These are phyloP conservation scores for Orestias chungarensis DNA, from an alignment of 2,797 vertebrate species.

Conservation along the genomic window DNA sequence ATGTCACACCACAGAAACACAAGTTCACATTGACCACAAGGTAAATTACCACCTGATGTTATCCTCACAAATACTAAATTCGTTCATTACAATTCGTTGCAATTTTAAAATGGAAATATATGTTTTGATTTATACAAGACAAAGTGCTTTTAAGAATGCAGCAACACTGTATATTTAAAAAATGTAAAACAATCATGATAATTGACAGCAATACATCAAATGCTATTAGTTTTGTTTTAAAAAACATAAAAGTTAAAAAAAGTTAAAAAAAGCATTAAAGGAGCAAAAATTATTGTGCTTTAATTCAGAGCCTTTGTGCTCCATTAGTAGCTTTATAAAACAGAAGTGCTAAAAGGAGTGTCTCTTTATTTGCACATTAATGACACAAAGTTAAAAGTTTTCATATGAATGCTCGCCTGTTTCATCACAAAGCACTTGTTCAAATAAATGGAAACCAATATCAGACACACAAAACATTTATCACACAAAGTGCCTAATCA, in stretches of 20 bases:
- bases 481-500: not conserved
- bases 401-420: not conserved
- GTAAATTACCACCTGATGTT: not conserved
- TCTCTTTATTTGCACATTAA: not conserved
- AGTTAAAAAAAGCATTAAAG: not conserved
- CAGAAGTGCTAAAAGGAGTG: not conserved
- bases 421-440: slow-evolving; percentile 19
- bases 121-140: not conserved
- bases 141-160: not conserved
- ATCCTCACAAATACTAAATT: not conserved
- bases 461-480: slow-evolving; percentile 12
- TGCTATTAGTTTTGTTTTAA: not conserved
- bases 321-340: not conserved
- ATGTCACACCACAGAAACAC: not conserved
- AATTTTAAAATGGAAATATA: not conserved
- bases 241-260: not conserved
- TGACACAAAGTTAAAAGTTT: not conserved
- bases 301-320: not conserved
- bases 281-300: not conserved
- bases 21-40: not conserved
- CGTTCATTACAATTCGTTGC: not conserved
- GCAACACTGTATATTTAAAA: not conserved
- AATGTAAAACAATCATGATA: not conserved
- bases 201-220: not conserved
- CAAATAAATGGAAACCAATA: slow-evolving; percentile 12